These are phyloP conservation scores for Thecophora atra DNA, from an alignment of 2,888 invertebrate genomes.

Conservation along the genomic window DNA sequence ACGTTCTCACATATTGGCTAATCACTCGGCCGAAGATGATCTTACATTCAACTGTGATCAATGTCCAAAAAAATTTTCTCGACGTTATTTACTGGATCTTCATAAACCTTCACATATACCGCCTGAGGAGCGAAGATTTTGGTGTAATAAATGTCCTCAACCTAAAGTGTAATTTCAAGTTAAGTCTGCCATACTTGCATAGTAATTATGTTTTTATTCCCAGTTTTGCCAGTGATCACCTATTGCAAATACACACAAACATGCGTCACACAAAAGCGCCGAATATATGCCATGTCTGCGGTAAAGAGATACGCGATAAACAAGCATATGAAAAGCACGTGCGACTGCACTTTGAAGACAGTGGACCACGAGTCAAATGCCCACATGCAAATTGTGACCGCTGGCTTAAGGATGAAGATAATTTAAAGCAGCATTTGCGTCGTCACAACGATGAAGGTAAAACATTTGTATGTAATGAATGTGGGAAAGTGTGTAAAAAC, in stretches of 20 bases:
- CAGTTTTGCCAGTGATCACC: slow-evolving; percentile 62
- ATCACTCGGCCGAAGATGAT: slow-evolving; percentile 61
- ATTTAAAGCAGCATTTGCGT: slow-evolving; percentile 61
- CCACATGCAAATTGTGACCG: slow-evolving; percentile 62
- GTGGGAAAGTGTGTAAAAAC: slow-evolving; percentile 61
- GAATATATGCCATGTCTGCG: slow-evolving; percentile 64
- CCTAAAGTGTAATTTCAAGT: slow-evolving; percentile 27
- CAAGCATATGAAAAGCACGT: slow-evolving; percentile 63
- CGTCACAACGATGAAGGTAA: slow-evolving; percentile 58
- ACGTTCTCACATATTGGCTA: slow-evolving; percentile 59
- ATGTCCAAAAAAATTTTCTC: slow-evolving; percentile 62
- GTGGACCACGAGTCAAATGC: slow-evolving; percentile 63
- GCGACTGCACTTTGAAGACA: slow-evolving; percentile 60
- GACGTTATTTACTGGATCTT: slow-evolving; percentile 57
- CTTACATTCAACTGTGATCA: slow-evolving; percentile 60
- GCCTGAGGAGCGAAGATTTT: slow-evolving; percentile 53
- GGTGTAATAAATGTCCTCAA: slow-evolving; percentile 56
- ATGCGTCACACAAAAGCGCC: slow-evolving; percentile 60
- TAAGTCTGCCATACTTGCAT: not conserved
- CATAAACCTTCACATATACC: slow-evolving; percentile 62
- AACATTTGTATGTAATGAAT: slow-evolving; percentile 53
- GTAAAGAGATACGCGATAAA: slow-evolving; percentile 63
- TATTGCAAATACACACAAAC: slow-evolving; percentile 59
- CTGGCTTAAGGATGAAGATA: slow-evolving; percentile 64
- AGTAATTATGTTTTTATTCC: slow-evolving; percentile 22